Conservation (phyloP, 2,888 invertebrate genomes). For the Leptopilina drosophilae region DNA sequence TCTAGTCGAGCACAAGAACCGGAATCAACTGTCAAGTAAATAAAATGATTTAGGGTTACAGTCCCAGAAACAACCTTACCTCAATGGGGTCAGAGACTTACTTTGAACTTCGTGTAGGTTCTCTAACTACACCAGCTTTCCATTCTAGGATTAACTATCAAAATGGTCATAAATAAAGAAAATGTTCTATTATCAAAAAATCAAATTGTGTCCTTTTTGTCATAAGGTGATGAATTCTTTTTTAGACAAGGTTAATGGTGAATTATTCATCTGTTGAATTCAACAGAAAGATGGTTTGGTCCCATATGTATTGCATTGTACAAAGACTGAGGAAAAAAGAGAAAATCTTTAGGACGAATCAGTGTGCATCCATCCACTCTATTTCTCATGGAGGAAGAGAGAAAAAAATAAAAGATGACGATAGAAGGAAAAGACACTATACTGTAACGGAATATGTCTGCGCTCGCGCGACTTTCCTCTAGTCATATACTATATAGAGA, state of each 20-base stretch:
- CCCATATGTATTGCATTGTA: constrained; percentile 4
- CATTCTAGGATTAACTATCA: no score
- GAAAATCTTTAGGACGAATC: constrained; percentile 25
- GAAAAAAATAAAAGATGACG: constrained; percentile 28
- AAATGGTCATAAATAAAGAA: no score
- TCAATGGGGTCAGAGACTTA: no score
- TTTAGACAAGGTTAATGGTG: not conserved
- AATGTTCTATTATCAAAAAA: not conserved
- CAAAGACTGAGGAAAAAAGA: not conserved
- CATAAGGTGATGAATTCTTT: not conserved
- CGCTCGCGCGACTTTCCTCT: constrained; percentile 13
- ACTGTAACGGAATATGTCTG: constrained; percentile 25
- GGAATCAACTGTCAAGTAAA: no score
- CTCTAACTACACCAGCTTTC: no score
- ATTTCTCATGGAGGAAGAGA: constrained; percentile 25
- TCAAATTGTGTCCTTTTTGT: not conserved
- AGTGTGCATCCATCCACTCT: constrained; percentile 21
- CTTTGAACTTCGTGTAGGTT: no score
- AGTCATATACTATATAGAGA: not conserved
- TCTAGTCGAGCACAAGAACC: no score
- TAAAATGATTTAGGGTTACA: no score
- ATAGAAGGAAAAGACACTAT: constrained; percentile 18
- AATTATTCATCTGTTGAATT: constrained; percentile 27
- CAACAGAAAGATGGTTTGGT: constrained; percentile 1
- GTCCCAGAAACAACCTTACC: no score